Conservation (phyloP, 1,140 invertebrate genomes). For the Zophobas atratus region DNA sequence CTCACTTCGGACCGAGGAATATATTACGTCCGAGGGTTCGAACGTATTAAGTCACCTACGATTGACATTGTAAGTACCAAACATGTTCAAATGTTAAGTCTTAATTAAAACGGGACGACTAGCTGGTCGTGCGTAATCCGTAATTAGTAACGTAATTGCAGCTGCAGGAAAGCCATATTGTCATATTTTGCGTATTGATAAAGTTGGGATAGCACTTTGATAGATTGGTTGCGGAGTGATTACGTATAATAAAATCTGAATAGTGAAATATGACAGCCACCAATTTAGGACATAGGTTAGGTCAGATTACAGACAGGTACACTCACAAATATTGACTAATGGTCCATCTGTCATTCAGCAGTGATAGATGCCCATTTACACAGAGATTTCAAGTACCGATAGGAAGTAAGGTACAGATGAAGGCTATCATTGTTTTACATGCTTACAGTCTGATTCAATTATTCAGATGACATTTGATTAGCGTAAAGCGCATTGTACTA, state of each 20-base stretch:
- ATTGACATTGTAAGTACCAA: no score
- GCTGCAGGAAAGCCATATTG: neutral
- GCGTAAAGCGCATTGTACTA: conserved; percentile 3
- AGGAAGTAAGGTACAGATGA: conserved; percentile 27
- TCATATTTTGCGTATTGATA: neutral
- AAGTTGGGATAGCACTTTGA: conserved; percentile 22
- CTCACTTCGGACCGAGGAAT: no score
- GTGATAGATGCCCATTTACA: conserved; percentile 51
- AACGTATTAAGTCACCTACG: no score
- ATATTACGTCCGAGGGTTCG: no score
- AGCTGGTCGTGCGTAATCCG: no score
- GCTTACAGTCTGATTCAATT: conserved; percentile 37
- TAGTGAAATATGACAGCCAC: conserved; percentile 38
- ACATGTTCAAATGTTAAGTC: no score
- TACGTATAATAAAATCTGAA: conserved; percentile 43
- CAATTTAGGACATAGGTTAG: conserved; percentile 48
- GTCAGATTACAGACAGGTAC: conserved; percentile 51
- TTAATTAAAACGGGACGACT: no score
- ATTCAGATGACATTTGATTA: conserved; percentile 19
- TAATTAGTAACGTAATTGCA: no score
- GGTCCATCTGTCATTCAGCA: conserved; percentile 50
- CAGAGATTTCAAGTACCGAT: conserved; percentile 48
- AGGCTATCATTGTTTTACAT: conserved; percentile 49
- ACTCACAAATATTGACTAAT: conserved; percentile 55
- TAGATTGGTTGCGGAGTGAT: conserved; percentile 45